phyloP scores from a whole-genome alignment of 2,888 invertebrate species.

The Diaperis boleti region DNA sequence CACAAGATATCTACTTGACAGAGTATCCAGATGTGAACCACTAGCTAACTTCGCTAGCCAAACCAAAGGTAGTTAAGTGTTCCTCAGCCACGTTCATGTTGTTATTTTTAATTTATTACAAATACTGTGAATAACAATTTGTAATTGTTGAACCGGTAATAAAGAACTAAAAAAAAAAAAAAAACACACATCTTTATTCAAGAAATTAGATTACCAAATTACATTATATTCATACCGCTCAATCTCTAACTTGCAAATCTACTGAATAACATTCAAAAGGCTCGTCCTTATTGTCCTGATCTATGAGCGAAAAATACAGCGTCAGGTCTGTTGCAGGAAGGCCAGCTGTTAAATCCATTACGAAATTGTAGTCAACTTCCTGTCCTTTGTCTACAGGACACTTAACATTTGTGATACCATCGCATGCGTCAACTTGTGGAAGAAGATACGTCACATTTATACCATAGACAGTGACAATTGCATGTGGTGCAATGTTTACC shows the following conservation, averaged over 20 bases:
- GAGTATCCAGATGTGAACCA: no score
- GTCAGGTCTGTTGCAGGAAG: slow-evolving; percentile 35
- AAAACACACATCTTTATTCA: no score
- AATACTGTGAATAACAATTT: no score
- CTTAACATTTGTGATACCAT: slow-evolving; percentile 46
- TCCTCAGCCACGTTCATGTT: no score
- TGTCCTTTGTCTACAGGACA: slow-evolving; percentile 48
- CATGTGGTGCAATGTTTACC: slow-evolving; percentile 44
- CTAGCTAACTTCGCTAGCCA: no score
- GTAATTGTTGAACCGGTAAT: no score
- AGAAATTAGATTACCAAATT: no score
- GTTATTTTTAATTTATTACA: no score
- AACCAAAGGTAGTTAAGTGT: no score
- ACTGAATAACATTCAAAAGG: neutral
- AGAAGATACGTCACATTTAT: slow-evolving; percentile 43
- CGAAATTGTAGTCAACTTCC: slow-evolving; percentile 41
- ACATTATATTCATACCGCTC: no score
- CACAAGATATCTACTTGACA: no score
- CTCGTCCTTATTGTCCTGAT: neutral
- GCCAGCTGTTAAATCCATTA: slow-evolving; percentile 37
- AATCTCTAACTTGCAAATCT: neutral
- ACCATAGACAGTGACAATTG: slow-evolving; percentile 39
- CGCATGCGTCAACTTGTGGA: slow-evolving; percentile 47
- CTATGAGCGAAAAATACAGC: neutral
- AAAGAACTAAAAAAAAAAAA: no score